A percentile compares a stretch with the other conserved stretches of the same genome.
These are phyloP conservation scores for Nymphalis io DNA, from an alignment of 1,140 invertebrate genomes.

Conservation along the genomic window DNA sequence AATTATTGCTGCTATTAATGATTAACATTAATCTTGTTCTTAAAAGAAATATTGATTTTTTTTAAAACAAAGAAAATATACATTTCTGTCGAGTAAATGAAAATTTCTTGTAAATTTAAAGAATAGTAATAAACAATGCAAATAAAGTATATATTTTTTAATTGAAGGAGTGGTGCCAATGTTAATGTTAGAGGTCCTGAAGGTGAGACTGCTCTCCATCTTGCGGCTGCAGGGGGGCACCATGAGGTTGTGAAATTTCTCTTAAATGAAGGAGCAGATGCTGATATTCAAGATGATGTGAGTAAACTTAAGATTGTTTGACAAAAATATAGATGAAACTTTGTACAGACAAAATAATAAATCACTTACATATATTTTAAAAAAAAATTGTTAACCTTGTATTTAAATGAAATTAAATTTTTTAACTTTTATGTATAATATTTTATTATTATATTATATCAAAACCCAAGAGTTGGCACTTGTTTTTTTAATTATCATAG, in stretches of 20 bases:
- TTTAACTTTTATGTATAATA: no score
- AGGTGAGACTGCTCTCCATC: conserved; percentile 92
- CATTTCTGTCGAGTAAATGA: not conserved
- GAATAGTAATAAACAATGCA: not conserved
- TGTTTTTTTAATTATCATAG: no score
- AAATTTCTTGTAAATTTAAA: not conserved
- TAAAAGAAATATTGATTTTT: not conserved
- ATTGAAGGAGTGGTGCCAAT: conserved; percentile 83
- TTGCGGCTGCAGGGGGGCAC: conserved; percentile 93
- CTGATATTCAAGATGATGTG: conserved; percentile 91
- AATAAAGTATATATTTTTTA: not conserved
- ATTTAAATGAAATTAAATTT: no score
- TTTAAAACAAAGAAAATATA: not conserved
- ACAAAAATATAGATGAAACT: not conserved
- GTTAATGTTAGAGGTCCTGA: conserved; percentile 86
- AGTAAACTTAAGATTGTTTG: conserved; percentile 40
- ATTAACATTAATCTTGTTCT: not conserved
- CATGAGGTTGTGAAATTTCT: conserved; percentile 92
- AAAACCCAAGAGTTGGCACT: no score
- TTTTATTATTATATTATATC: no score
- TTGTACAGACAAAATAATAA: no score
- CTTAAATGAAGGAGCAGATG: conserved; percentile 87
- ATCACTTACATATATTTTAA: no score
- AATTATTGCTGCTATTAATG: no score
- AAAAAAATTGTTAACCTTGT: no score